These are phyloP conservation scores for Calliphora vomitoria DNA, from an alignment of 2,888 invertebrate genomes.

Conservation along the genomic window DNA sequence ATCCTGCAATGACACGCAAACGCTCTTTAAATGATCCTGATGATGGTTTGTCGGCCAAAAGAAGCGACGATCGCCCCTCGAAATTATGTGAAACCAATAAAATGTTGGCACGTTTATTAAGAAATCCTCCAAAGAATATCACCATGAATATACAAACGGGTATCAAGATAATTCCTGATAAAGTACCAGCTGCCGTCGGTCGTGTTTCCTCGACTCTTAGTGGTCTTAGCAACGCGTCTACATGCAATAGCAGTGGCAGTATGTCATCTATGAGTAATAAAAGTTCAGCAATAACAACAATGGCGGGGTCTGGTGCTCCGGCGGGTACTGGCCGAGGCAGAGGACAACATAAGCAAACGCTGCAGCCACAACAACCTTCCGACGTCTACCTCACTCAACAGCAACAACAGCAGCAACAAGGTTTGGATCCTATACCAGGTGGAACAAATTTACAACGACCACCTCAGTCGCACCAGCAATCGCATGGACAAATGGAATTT, in stretches of 20 bases:
- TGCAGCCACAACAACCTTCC: slow-evolving; percentile 80
- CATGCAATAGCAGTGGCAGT: slow-evolving; percentile 34
- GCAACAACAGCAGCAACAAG: slow-evolving; percentile 77
- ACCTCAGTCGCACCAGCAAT: slow-evolving; percentile 72
- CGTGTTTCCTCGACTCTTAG: slow-evolving; percentile 79
- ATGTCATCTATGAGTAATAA: slow-evolving; percentile 82
- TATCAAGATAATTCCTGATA: slow-evolving; percentile 84
- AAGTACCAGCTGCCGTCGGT: slow-evolving; percentile 81
- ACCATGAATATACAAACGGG: slow-evolving; percentile 82
- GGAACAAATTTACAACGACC: slow-evolving; percentile 75
- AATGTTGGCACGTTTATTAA: slow-evolving; percentile 93
- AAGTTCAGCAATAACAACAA: slow-evolving; percentile 69
- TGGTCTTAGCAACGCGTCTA: slow-evolving; percentile 85
- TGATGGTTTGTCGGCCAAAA: slow-evolving; percentile 84
- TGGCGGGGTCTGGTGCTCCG: slow-evolving; percentile 71
- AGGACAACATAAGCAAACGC: slow-evolving; percentile 72
- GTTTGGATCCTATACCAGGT: slow-evolving; percentile 68
- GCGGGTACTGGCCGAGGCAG: slow-evolving; percentile 61
- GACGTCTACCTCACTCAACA: slow-evolving; percentile 84
- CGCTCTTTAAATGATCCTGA: slow-evolving; percentile 88
- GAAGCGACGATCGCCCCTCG: slow-evolving; percentile 85
- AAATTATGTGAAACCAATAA: slow-evolving; percentile 92
- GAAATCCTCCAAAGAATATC: slow-evolving; percentile 89
- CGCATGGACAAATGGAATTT: slow-evolving; percentile 73
- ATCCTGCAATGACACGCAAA: slow-evolving; percentile 86